Evolutionary conservation across 2,888 invertebrate genomes (phyloP), one percentile per base, ranked within the genome.

Genomic region (Ctenicera cuprea): DNA sequence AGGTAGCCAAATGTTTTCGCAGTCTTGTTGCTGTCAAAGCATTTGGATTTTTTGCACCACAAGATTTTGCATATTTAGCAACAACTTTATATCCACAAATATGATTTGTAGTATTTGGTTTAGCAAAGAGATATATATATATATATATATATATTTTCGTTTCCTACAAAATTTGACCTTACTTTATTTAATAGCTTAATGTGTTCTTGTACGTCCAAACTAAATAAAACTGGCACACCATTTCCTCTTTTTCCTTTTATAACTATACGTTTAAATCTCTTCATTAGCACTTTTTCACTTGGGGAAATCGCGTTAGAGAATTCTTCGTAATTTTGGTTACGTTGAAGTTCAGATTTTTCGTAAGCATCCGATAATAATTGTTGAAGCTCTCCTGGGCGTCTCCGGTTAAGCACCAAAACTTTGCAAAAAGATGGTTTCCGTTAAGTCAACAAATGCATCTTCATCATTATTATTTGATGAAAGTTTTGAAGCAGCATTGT

Each of bases 51-150:
- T 52, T 33, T 12, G 74, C 71, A 0, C 77, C 76, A 22, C 72
- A 73, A 20, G 57, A 38, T n/a, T 73, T 16, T 9, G 79, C 80
- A 70, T 80, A 68, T 76, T 79, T 79, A 37, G 68, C 50, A 33
- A 82, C 22, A 38, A 80, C 64, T 72, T 80, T 78, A 59, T 79
- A 81, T 18, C 80, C 80, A 50, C 20, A 16, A 26, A 82, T 78
- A 3, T 75, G 67, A 8, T 22, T 20, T 0, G 4, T 26, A 11
- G 22, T 26, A 12, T 26, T 57, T 7, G 26, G 22, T 33, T 57
- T 54, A 5, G 26, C 57, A 67, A 67, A 67, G n/a, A n/a, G n/a
- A n/a, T n/a, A n/a, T n/a, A n/a, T n/a, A n/a, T n/a, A n/a, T n/a
- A n/a, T n/a, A n/a, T 37, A 57, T 30, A 30, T 18, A 67, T 5